phyloP scores from a whole-genome alignment of 1,140 invertebrate genomes.

The Tribolium castaneum region DNA sequence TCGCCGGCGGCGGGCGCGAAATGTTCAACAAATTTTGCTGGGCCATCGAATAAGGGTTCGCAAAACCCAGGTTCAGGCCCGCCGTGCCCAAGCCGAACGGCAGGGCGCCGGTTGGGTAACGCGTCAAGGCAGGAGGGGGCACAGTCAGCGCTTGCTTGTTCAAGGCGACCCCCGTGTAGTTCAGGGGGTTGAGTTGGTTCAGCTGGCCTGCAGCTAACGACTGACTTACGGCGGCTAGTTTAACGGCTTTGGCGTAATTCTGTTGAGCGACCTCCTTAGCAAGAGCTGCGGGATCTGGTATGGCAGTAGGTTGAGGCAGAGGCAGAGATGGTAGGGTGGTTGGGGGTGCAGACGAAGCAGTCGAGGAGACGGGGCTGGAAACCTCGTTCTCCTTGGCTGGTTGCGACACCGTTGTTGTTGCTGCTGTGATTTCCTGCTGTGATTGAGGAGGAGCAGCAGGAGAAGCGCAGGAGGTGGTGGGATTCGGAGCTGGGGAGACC shows the following conservation, averaged over 20 bases:
- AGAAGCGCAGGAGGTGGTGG: slow-evolving; percentile 58
- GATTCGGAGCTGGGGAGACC: slow-evolving; percentile 69
- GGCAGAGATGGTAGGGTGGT: slow-evolving; percentile 22
- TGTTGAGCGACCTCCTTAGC: slow-evolving; percentile 83
- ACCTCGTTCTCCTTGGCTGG: slow-evolving; percentile 49
- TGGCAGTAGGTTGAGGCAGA: slow-evolving; percentile 42
- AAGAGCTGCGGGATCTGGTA: slow-evolving; percentile 71
- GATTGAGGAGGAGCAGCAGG: slow-evolving; percentile 48
- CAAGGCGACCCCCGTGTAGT: slow-evolving; percentile 82
- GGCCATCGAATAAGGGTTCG: slow-evolving; percentile 56
- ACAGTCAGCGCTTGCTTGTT: slow-evolving; percentile 70
- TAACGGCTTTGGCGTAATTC: slow-evolving; percentile 77
- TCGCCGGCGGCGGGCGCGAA: slow-evolving; percentile 68
- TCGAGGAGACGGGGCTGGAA: slow-evolving; percentile 37
- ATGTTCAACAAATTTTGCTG: slow-evolving; percentile 70
- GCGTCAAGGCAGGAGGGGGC: slow-evolving; percentile 55
- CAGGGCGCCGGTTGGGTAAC: slow-evolving; percentile 52
- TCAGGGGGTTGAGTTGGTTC: slow-evolving; percentile 71
- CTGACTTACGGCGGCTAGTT: slow-evolving; percentile 69
- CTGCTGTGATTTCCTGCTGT: neutral
- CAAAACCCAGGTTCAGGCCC: slow-evolving; percentile 54
- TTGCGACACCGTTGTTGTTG: slow-evolving; percentile 20
- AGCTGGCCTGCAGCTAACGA: slow-evolving; percentile 58
- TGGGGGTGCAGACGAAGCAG: slow-evolving; percentile 14
- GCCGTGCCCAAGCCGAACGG: slow-evolving; percentile 52